These are phyloP conservation scores for Falco cherrug DNA, from an alignment of 2,797 vertebrate genomes.

Conservation along the genomic window DNA sequence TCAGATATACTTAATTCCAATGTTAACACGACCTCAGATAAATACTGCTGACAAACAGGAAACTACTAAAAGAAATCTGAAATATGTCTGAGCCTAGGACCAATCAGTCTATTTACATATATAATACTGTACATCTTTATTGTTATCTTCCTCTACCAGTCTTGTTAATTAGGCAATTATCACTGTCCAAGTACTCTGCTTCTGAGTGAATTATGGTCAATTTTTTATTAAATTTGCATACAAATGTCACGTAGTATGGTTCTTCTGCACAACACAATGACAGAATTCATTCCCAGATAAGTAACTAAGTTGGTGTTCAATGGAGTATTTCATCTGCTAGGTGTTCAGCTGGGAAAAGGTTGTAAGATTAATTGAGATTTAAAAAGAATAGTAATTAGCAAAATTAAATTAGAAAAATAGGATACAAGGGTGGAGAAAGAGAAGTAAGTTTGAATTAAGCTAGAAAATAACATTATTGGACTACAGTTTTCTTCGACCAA, in stretches of 20 bases:
- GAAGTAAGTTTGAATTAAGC: neutral
- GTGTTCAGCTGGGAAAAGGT: neutral
- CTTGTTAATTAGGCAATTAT: constrained; percentile 23
- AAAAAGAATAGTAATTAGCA: neutral
- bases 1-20: neutral
- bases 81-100: neutral
- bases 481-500: neutral
- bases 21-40: neutral
- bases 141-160: neutral
- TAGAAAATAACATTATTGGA: neutral
- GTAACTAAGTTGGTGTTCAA: neutral
- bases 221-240: constrained; percentile 2
- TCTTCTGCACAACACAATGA: neutral
- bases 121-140: neutral
- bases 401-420: neutral
- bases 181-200: neutral
- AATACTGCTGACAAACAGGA: neutral
- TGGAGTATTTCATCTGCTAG: neutral
- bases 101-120: neutral
- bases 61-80: neutral
- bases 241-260: neutral
- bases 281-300: neutral
- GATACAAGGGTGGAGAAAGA: neutral
- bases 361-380: neutral
- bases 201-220: neutral